Evolutionary conservation across 2,797 vertebrate species (phyloP).

Genomic region (Neolamprologus multifasciatus): DNA sequence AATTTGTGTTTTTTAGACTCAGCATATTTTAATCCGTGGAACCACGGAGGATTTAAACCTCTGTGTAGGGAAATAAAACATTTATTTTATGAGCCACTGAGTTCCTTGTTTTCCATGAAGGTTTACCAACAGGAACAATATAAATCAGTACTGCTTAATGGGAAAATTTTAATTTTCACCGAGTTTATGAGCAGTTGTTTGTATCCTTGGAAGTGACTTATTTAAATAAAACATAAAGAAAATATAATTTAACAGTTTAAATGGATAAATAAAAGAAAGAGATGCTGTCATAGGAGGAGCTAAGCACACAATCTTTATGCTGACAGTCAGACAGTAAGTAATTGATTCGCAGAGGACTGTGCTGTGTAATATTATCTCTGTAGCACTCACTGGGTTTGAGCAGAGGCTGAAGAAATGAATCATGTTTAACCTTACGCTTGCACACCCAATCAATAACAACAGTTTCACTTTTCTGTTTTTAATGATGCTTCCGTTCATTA

Average conservation of each 20-base stretch:
- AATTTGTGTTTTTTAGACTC: background rate
- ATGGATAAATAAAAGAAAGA: background rate
- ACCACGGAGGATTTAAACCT: background rate
- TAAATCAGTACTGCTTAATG: background rate
- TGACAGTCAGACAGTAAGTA: background rate
- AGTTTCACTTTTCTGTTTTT: slow-evolving; percentile 3
- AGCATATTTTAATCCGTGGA: background rate
- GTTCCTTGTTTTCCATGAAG: background rate
- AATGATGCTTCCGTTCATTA: slow-evolving; percentile 33
- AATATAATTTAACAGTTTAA: background rate
- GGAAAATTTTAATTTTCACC: background rate
- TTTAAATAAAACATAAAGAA: background rate
- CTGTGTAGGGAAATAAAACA: background rate
- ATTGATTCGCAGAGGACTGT: background rate
- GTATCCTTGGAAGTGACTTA: background rate
- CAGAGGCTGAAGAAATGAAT: slow-evolving; percentile 24
- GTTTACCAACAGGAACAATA: background rate
- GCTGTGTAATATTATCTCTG: background rate
- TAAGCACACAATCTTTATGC: background rate
- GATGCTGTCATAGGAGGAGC: background rate
- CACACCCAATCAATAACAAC: slow-evolving; percentile 29
- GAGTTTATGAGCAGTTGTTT: background rate
- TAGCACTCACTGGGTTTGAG: background rate
- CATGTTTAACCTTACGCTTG: slow-evolving; percentile 9
- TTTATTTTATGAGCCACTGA: background rate